A percentile compares a stretch with the other conserved stretches of the same genome.
Evolutionary conservation across 2,113 vertebrate genomes (phyloP).

Genomic region (Speoplatyrhinus poulsoni): DNA sequence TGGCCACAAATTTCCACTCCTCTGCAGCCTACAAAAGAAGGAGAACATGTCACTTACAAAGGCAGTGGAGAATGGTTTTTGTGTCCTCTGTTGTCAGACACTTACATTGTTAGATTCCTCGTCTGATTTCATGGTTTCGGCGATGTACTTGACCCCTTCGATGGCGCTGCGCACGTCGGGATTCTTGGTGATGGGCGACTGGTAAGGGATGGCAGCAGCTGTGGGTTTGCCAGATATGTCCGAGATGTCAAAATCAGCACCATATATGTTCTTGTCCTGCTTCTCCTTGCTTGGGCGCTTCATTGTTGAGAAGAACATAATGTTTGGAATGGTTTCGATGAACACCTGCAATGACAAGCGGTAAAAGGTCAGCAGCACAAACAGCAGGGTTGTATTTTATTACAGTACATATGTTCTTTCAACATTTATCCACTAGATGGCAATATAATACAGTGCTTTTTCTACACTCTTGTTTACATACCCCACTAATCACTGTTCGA

Average conservation of each 20-base stretch:
- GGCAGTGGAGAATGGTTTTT: neutral
- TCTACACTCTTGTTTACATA: neutral
- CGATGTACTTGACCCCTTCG: slow-evolving; percentile 93
- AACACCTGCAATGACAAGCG: slow-evolving; percentile 80
- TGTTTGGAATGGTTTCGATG: slow-evolving; percentile 90
- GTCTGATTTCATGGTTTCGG: slow-evolving; percentile 94
- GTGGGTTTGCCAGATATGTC: slow-evolving; percentile 91
- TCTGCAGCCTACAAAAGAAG: slow-evolving; percentile 84
- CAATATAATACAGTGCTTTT: slow-evolving; percentile 32
- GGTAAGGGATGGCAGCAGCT: slow-evolving; percentile 80
- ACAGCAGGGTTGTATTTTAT: neutral
- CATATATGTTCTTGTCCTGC: slow-evolving; percentile 80
- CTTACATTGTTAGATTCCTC: slow-evolving; percentile 92
- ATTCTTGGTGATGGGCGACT: slow-evolving; percentile 87
- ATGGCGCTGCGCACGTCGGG: slow-evolving; percentile 95
- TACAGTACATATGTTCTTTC: no score
- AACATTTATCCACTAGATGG: slow-evolving; percentile 49
- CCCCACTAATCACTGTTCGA: neutral
- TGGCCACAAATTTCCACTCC: slow-evolving; percentile 98
- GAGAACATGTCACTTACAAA: slow-evolving; percentile 15
- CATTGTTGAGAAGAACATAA: slow-evolving; percentile 98
- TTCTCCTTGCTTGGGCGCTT: slow-evolving; percentile 89
- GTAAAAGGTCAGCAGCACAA: neutral
- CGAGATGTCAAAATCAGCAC: slow-evolving; percentile 90
- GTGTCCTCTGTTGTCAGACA: neutral